Evolutionary conservation across 1,140 invertebrate genomes (phyloP), one percentile per base, ranked within the genome.

Genomic region (Delia radicum): DNA sequence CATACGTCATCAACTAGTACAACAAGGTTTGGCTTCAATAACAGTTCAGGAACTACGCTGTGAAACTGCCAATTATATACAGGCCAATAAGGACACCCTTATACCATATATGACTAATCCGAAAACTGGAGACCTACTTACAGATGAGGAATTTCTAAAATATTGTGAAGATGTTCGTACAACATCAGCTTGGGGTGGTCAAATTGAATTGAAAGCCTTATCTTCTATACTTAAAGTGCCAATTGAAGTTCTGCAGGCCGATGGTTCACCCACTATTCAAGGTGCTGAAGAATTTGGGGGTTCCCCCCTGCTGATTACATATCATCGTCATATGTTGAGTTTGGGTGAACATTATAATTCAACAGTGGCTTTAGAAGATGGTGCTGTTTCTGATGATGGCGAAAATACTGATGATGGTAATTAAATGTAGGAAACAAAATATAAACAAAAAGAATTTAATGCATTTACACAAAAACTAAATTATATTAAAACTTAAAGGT

Each of bases 281-380:
- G 96, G 96, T n/a, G 92, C 93, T 71, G 89, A n/a, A n/a, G n/a
- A 90, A 75, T 90, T 88, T 77, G 87, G 88, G 5, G 90, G 87
- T 1, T 89, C 90, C 75, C 90, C 90, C 29, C 82, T 94, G 76
- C 90, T 91, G 69, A 84, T 98, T 69, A 93, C 94, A 77, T 99
- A 96, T 88, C 96, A 98, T 87, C 90, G 95, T 78, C 92, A 97
- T 87, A 94, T 95, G 87, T 97, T 95, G 84, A 91, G 93, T 77
- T 87, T 98, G 78, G 97, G 97, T 24, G 97, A 96, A 87, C 97
- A 99, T 90, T 99, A 98, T 83, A 99, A 99, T 88, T 97, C 96
- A 24, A 93, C 92, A 29, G 85, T 89, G 77, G 79, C 82, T 73
- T 79, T 88, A n/a, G 42, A n/a, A 3, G 26, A 65, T 65, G n/a